These are phyloP conservation scores for Apogon talboti DNA, from an alignment of 2,797 vertebrate species.

Conservation along the genomic window DNA sequence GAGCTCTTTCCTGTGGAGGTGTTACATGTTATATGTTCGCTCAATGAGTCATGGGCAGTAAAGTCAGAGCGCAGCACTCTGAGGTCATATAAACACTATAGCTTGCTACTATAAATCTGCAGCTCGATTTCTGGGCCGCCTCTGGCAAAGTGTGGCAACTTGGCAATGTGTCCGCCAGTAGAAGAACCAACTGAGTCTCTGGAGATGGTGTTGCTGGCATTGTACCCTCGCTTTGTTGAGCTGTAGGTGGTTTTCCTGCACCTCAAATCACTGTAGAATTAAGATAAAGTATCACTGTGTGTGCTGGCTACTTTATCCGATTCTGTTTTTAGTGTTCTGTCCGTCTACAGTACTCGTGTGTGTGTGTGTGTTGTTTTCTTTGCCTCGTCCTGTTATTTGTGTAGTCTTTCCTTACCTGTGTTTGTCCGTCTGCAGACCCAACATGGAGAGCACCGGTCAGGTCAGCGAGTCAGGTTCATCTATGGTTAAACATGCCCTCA, in stretches of 20 bases:
- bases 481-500: slow-evolving; percentile 92
- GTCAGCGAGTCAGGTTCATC: slow-evolving; percentile 90
- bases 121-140: slow-evolving; percentile 72
- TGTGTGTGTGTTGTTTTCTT: neutral
- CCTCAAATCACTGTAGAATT: slow-evolving; percentile 31
- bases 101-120: slow-evolving; percentile 75
- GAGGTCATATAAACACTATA: slow-evolving; percentile 77
- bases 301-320: neutral
- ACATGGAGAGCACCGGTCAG: slow-evolving; percentile 90
- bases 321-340: slow-evolving; percentile 17
- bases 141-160: slow-evolving; percentile 59
- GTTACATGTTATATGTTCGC: slow-evolving; percentile 61
- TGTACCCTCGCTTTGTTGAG: slow-evolving; percentile 50
- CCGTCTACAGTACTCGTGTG: neutral
- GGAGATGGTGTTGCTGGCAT: slow-evolving; percentile 71
- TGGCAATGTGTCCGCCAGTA: slow-evolving; percentile 56
- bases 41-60: slow-evolving; percentile 67
- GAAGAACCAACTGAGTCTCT: slow-evolving; percentile 53
- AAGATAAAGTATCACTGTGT: slow-evolving; percentile 5
- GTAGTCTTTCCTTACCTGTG: slow-evolving; percentile 10
- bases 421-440: slow-evolving; percentile 85
- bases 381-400: slow-evolving; percentile 3
- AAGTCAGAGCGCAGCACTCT: slow-evolving; percentile 57
- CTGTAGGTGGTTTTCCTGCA: slow-evolving; percentile 52
- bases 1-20: slow-evolving; percentile 43